These are phyloP conservation scores for Merodon equestris DNA, from an alignment of 2,888 invertebrate genomes.

Conservation along the genomic window DNA sequence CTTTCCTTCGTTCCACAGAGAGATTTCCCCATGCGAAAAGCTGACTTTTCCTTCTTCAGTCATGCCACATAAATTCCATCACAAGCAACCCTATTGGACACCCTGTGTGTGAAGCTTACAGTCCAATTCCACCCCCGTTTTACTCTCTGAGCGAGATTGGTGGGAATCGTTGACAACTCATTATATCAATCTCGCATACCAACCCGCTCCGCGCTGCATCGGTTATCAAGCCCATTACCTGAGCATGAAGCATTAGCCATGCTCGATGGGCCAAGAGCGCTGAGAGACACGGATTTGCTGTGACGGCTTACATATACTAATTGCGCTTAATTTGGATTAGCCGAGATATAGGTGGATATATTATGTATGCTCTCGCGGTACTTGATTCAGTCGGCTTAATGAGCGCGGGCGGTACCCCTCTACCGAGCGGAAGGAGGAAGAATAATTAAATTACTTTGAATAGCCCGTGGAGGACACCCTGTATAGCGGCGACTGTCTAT, in stretches of 20 bases:
- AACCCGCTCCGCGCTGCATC: conserved; percentile 10
- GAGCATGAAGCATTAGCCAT: conserved; percentile 10
- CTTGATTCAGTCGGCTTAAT: neutral
- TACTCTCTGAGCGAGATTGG: too few species aligned
- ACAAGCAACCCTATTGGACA: too few species aligned
- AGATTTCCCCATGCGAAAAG: conserved; percentile 34
- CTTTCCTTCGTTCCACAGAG: conserved; percentile 30
- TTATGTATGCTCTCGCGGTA: conserved; percentile 21
- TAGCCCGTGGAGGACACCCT: conserved; percentile 21
- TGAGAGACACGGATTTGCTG: neutral
- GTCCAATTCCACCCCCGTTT: too few species aligned
- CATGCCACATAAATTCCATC: too few species aligned
- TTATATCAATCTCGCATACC: too few species aligned
- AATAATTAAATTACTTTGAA: conserved; percentile 45
- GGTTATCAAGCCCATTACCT: conserved; percentile 4
- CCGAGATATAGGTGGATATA: conserved; percentile 12
- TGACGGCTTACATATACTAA: conserved; percentile 15
- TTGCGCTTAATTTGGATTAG: conserved; percentile 11
- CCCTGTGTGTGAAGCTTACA: too few species aligned
- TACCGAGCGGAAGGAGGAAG: neutral
- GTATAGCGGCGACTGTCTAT: conserved; percentile 14
- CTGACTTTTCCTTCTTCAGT: too few species aligned
- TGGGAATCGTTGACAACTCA: too few species aligned
- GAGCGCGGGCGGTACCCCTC: too few species aligned
- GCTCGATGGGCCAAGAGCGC: conserved; percentile 9